A percentile compares a stretch with the other conserved stretches of the same genome.
phyloP scores from a whole-genome alignment of 2,888 invertebrate genomes.

The Bombylius major region DNA sequence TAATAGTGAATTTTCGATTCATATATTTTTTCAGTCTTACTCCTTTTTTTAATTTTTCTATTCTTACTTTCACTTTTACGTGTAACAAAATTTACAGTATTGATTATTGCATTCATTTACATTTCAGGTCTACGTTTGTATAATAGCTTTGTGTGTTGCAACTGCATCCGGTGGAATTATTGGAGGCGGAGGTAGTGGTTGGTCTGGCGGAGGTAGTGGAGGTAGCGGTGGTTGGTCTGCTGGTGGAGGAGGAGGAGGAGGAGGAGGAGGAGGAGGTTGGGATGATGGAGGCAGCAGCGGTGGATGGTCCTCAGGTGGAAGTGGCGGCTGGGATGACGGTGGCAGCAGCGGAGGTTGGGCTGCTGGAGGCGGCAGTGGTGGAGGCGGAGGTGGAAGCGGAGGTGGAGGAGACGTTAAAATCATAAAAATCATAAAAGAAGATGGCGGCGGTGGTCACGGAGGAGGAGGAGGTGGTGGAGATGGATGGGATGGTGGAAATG shows the following conservation, averaged over 20 bases:
- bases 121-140: slow-evolving; percentile 1
- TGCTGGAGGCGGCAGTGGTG: slow-evolving; percentile 2
- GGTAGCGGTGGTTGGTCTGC: slow-evolving; percentile 55
- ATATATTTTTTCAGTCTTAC: too few relatives aligned
- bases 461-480: slow-evolving; percentile 1
- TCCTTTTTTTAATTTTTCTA: too few relatives aligned
- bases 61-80: too few relatives aligned
- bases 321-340: background rate
- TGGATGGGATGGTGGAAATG: background rate
- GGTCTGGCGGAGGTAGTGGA: slow-evolving; percentile 41
- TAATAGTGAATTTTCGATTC: background rate
- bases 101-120: too few relatives aligned
- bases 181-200: slow-evolving; percentile 20
- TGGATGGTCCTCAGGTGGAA: background rate
- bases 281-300: background rate
- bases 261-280: slow-evolving; percentile 5
- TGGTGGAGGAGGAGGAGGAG: slow-evolving; percentile 45
- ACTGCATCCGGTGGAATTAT: background rate
- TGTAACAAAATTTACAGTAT: too few relatives aligned
- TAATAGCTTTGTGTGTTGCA: background rate
- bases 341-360: background rate
- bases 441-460: slow-evolving; percentile 2
- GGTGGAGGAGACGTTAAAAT: slow-evolving; percentile 1
- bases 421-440: slow-evolving; percentile 3
- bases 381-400: slow-evolving; percentile 3